Evolutionary conservation across 23 tunicate genomes (phyloP), one percentile per base, ranked within the genome.

Genomic region (Halocynthia aurantium): DNA sequence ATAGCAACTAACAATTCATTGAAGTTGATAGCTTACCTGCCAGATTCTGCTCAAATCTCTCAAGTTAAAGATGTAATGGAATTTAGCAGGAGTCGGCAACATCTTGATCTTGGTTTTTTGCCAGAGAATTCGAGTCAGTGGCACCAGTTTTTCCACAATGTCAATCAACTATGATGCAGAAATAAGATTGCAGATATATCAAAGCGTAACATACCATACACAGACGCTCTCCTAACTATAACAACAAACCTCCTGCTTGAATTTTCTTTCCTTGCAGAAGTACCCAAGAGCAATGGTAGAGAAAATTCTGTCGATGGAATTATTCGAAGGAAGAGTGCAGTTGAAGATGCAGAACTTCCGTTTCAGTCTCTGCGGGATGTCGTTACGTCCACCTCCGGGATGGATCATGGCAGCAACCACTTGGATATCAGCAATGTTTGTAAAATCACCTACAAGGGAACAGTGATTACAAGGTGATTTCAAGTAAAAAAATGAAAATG

Each of bases 11-110:
- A 57, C 62, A 57, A 57, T 11, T 57, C 62, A 13, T 11, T 13
- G 12, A 57, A 57, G 13, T 57, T 57, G 62, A 11, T 57, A 9
- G 22, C 81, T 19, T 10, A 80, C 95, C 88, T 88, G 95, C 95
- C 95, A 88, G 18, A 88, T 84, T 64, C 95, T 61, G 80, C 85
- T 78, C 62, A 88, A 57, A 80, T 88, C 95, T 6, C 95, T 69
- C 74, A 88, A 56, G 78, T 88, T 88, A 78, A 88, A 88, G 52
- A 88, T 88, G 71, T 88, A 88, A 72, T 88, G 95, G 53, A 88
- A 88, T 77, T 88, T 88, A 15, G 87, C 95, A 12, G 95, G 95
- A 7, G 95, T 88, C n/a, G 95, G 95, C 12, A 88, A 69, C 95
- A 88, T 88, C 78, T 88, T 88, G 57, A 84, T 55, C 64, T 88